These are phyloP conservation scores for Scrobipalpa costella DNA, from an alignment of 2,888 invertebrate species.

Conservation along the genomic window DNA sequence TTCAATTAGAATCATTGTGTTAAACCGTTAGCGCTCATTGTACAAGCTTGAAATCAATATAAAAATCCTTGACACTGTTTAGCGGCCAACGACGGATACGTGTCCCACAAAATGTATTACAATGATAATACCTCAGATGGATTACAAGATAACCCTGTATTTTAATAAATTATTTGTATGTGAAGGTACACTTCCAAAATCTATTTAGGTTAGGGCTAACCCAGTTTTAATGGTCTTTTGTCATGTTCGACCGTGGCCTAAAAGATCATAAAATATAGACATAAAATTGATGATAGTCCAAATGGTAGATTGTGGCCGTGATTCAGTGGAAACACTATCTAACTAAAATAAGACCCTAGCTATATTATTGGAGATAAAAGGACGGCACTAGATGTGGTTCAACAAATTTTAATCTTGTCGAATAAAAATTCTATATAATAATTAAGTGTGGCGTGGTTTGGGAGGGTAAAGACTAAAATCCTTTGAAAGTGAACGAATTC, in stretches of 20 bases:
- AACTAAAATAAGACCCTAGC: too few relatives aligned
- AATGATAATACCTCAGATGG: conserved; percentile 53
- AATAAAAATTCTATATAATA: too few relatives aligned
- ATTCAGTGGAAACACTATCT: too few relatives aligned
- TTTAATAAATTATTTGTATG: conserved; percentile 21
- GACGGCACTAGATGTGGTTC: too few relatives aligned
- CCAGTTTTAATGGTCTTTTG: conserved; percentile 9
- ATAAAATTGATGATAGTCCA: neutral
- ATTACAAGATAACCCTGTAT: conserved; percentile 36
- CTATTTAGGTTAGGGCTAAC: conserved; percentile 15
- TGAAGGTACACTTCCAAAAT: conserved; percentile 14
- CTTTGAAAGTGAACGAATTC: too few relatives aligned
- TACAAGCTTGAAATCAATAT: conserved; percentile 71
- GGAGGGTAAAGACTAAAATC: too few relatives aligned
- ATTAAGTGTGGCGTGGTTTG: too few relatives aligned
- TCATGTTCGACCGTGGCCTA: conserved; percentile 8
- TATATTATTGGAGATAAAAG: too few relatives aligned
- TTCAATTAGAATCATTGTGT: conserved; percentile 48
- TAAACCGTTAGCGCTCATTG: conserved; percentile 60
- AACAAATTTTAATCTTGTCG: too few relatives aligned
- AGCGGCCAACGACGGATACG: conserved; percentile 63
- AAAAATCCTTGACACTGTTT: conserved; percentile 73
- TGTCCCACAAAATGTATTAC: conserved; percentile 60
- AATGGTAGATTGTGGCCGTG: too few relatives aligned
- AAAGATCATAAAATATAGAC: neutral